Evolutionary conservation across 1,140 invertebrate species (phyloP), one percentile per base, ranked within the genome.

Genomic region (Drosophila quadrilineata): DNA sequence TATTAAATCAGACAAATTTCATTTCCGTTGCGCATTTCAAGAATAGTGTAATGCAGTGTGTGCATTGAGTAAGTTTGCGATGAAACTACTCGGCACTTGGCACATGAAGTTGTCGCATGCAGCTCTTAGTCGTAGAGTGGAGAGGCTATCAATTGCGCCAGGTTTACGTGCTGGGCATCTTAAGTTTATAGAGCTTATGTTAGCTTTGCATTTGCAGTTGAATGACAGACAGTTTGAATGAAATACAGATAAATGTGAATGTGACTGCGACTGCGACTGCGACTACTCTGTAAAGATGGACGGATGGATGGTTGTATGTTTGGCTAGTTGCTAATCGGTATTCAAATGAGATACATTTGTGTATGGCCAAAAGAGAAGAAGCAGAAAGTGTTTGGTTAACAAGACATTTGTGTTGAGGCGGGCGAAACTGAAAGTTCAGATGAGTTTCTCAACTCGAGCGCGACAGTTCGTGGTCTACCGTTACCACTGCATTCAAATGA

Each of bases 371-470:
- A 43, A 68, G 74, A 73, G 49, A n/a, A n/a, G n/a, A n/a, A n/a
- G n/a, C n/a, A n/a, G n/a, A n/a, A n/a, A n/a, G n/a, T n/a, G n/a
- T n/a, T n/a, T n/a, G n/a, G n/a, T n/a, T n/a, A n/a, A n/a, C n/a
- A n/a, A 52, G 48, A 71, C 17, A 21, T 29, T 28, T 16, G 19
- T 43, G 52, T 12, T 41, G 54, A 43, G 53, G 41, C 38, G n/a
- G n/a, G 57, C 79, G 71, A 84, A 85, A 85, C 74, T 43, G 79
- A 85, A 85, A 85, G 79, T 85, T n/a, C 79, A 85, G 79, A 85
- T 85, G 79, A 75, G 79, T 85, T 85, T 85, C 69, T 79, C 66
- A 85, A 73, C 74, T 85, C 79, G 52, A 75, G 16, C 71, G 71
- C 66, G 71, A 68, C 75, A 86, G 85, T 87, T 77, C 71, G 73